These are phyloP conservation scores for Macrotus californicus DNA, from an alignment of 2,113 vertebrate species.

Conservation along the genomic window DNA sequence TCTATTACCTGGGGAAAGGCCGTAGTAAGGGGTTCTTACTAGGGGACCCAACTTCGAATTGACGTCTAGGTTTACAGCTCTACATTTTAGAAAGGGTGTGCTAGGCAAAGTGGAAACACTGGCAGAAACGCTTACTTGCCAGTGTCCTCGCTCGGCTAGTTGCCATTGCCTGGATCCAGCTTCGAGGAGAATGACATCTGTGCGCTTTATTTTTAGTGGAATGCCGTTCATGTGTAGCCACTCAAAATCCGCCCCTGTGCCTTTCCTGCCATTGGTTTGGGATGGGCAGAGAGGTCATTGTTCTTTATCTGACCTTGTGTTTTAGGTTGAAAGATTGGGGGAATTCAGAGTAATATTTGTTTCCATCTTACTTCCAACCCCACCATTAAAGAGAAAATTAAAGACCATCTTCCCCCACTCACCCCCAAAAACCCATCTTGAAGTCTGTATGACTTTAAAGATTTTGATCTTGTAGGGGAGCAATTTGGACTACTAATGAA, in stretches of 20 bases:
- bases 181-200: not conserved
- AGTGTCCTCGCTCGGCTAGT: not conserved
- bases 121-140: not conserved
- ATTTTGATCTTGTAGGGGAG: not conserved
- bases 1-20: not conserved
- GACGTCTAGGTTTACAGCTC: not conserved
- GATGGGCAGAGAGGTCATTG: not conserved
- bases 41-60: not conserved
- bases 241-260: not conserved
- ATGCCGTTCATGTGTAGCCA: not conserved
- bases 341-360: not conserved
- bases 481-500: not conserved
- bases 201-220: constrained; percentile 49
- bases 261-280: not conserved
- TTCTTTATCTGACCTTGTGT: not conserved
- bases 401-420: not conserved
- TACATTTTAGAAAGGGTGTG: not conserved
- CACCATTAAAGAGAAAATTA: not conserved
- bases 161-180: not conserved
- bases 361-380: not conserved
- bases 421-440: not conserved
- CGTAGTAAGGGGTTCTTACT: not conserved
- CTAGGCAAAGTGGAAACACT: not conserved
- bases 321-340: not conserved
- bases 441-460: not conserved